Conservation (phyloP, 2,797 vertebrate genomes). For the Rhodeus uyekii region DNA sequence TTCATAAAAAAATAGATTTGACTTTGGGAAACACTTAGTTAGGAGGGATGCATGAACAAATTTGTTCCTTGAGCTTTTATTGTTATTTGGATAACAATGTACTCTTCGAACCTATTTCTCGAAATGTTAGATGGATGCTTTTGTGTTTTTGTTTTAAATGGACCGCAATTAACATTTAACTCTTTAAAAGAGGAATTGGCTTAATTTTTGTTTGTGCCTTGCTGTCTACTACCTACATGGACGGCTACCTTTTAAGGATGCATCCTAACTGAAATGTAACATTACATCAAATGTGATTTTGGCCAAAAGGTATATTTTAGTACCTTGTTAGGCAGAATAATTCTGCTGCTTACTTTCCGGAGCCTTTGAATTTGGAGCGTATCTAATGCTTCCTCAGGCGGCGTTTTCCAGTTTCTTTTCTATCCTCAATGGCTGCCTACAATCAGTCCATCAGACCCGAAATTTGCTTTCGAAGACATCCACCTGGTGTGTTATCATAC, state of each 20-base stretch:
- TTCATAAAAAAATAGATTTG: neutral
- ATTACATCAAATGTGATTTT: neutral
- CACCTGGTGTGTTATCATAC: neutral
- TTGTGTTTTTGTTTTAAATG: neutral
- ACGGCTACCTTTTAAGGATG: neutral
- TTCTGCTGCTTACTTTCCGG: neutral
- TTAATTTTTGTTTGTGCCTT: neutral
- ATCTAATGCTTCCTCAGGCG: neutral
- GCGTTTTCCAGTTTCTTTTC: slow-evolving; percentile 18
- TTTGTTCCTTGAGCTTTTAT: neutral
- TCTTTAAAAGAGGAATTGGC: neutral
- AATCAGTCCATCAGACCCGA: slow-evolving; percentile 1
- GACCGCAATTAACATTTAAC: neutral
- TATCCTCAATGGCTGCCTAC: slow-evolving; percentile 22
- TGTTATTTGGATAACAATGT: neutral
- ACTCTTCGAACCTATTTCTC: neutral
- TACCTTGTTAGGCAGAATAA: neutral
- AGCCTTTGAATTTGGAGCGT: neutral
- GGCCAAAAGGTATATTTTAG: neutral
- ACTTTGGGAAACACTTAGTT: neutral
- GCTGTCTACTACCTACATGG: neutral
- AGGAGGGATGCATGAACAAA: neutral
- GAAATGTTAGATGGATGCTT: neutral
- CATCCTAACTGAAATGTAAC: neutral
- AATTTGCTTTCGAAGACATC: neutral